These are phyloP conservation scores for Dryomyza anilis DNA, from an alignment of 2,888 invertebrate genomes.

Conservation along the genomic window DNA sequence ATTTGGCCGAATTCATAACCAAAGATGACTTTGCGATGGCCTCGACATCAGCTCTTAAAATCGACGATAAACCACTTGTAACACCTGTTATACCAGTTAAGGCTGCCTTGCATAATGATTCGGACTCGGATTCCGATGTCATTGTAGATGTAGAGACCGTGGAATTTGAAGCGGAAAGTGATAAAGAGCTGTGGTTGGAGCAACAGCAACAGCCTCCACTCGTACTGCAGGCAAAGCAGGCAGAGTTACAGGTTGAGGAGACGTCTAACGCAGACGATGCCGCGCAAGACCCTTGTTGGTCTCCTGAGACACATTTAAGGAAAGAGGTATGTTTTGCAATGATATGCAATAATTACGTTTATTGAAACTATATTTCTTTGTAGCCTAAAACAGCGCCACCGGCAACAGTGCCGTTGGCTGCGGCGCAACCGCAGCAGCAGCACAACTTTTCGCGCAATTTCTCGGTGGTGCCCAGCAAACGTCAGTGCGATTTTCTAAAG, in stretches of 20 bases:
- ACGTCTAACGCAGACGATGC: slow-evolving; percentile 51
- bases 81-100: slow-evolving; percentile 26
- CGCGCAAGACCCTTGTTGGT: slow-evolving; percentile 57
- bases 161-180: slow-evolving; percentile 47
- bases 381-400: slow-evolving; percentile 20
- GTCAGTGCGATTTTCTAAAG: slow-evolving; percentile 51
- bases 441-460: slow-evolving; percentile 44
- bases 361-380: neutral
- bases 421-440: slow-evolving; percentile 18
- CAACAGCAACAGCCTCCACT: slow-evolving; percentile 10
- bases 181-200: slow-evolving; percentile 26
- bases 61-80: neutral
- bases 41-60: neutral
- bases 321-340: slow-evolving; percentile 46
- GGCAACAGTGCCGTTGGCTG: neutral
- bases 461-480: slow-evolving; percentile 53
- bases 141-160: slow-evolving; percentile 60
- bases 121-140: slow-evolving; percentile 57
- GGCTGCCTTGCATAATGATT: slow-evolving; percentile 38
- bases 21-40: slow-evolving; percentile 53
- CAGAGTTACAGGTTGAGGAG: slow-evolving; percentile 32
- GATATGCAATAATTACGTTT: neutral
- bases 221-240: neutral
- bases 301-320: too few species aligned
- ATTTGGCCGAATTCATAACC: slow-evolving; percentile 59